A percentile compares a stretch with the other conserved stretches of the same genome.
phyloP scores from a whole-genome alignment of 35 echinoderm and acorn worm genomes.

The Chiridota heheva region DNA sequence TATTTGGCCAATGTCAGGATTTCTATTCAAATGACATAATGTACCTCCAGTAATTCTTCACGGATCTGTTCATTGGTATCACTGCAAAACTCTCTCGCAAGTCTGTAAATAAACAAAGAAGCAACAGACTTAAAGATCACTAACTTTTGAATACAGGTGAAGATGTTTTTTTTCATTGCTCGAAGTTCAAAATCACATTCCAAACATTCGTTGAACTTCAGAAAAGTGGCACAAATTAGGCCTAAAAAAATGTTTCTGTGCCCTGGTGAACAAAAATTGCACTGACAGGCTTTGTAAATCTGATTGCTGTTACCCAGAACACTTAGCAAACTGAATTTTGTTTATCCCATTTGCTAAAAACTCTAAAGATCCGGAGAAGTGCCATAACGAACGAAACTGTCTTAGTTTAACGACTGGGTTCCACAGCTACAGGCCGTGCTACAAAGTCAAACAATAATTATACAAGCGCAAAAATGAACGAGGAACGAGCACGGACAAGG shows the following conservation, averaged over 20 bases:
- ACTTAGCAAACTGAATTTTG: too few species aligned
- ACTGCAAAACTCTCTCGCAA: constrained; percentile 67
- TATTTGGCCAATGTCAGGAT: not conserved
- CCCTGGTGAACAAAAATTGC: too few species aligned
- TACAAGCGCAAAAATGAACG: too few species aligned
- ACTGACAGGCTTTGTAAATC: too few species aligned
- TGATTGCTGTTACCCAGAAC: too few species aligned
- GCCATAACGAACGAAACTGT: too few species aligned
- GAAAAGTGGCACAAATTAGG: not conserved
- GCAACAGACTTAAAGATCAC: not conserved
- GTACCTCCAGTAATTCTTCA: constrained; percentile 74
- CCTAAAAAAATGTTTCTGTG: not conserved
- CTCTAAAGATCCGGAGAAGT: too few species aligned
- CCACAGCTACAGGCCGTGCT: too few species aligned
- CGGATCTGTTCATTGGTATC: constrained; percentile 32
- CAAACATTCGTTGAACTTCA: not conserved
- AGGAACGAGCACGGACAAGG: too few species aligned
- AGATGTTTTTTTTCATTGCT: not conserved
- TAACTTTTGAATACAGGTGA: not conserved
- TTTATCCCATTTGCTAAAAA: too few species aligned
- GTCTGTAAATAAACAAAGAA: constrained; percentile 43
- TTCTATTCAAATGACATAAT: not conserved
- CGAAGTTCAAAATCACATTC: not conserved
- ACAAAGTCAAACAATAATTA: too few species aligned
- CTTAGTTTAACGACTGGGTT: too few species aligned